These are phyloP conservation scores for Turdus rufiventris DNA, from an alignment of 2,113 vertebrate species.

Conservation along the genomic window DNA sequence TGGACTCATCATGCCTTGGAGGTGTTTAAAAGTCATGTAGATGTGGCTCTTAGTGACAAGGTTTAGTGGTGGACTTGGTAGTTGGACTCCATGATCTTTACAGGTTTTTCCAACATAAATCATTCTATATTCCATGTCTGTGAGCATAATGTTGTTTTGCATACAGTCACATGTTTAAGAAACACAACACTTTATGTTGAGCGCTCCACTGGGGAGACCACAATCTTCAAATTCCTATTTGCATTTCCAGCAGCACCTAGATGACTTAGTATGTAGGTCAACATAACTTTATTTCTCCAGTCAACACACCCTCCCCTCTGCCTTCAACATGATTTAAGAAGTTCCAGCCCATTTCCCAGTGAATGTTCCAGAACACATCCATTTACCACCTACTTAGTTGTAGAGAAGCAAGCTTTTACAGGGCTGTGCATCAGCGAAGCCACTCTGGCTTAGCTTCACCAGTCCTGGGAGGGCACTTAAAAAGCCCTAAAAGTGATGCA, in stretches of 20 bases:
- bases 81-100: too few species aligned
- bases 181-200: background rate
- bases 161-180: background rate
- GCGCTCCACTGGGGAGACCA: background rate
- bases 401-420: background rate
- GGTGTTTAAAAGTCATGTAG: background rate
- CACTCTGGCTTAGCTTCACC: background rate
- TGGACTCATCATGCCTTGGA: background rate
- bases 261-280: background rate
- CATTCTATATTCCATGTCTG: background rate
- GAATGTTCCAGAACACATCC: background rate
- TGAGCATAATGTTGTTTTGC: background rate
- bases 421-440: background rate
- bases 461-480: background rate
- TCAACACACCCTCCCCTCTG: fast-evolving
- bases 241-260: background rate
- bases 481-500: background rate
- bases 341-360: background rate
- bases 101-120: background rate
- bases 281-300: background rate
- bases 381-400: background rate
- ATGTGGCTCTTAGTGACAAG: background rate
- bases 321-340: fast-evolving
- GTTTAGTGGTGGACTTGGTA: background rate
- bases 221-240: background rate